Percentiles rank a stretch among this genome's conserved stretches.
phyloP scores from a whole-genome alignment of 2,888 invertebrate species.

The Trachelus troglodyta region DNA sequence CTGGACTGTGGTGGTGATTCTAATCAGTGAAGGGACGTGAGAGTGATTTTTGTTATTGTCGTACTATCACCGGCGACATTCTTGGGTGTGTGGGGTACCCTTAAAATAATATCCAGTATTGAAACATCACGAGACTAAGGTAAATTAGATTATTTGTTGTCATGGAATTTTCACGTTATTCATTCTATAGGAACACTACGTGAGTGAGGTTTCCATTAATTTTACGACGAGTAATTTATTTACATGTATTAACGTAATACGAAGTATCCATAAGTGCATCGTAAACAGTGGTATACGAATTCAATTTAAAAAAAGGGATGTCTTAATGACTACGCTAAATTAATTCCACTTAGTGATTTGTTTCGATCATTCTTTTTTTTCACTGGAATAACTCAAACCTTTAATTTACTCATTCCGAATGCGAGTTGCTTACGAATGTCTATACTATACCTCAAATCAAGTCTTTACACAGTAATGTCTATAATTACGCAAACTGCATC shows the following conservation, averaged over 20 bases:
- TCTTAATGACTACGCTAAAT: background rate
- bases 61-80: background rate
- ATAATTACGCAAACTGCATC: background rate
- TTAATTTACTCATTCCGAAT: background rate
- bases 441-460: background rate
- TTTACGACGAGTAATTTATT: background rate
- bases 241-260: background rate
- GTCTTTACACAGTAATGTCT: background rate
- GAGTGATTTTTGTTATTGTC: background rate
- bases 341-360: background rate
- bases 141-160: background rate
- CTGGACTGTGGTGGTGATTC: background rate
- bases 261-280: background rate
- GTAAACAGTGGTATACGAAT: background rate
- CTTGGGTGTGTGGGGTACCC: background rate
- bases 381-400: background rate
- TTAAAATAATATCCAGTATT: background rate
- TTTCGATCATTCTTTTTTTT: background rate
- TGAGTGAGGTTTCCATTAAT: background rate
- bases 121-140: background rate
- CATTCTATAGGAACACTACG: background rate
- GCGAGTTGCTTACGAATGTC: background rate
- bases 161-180: background rate
- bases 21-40: background rate
- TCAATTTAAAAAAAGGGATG: background rate